Conservation (phyloP, 2,888 invertebrate species). For the Pherbina coryleti region DNA sequence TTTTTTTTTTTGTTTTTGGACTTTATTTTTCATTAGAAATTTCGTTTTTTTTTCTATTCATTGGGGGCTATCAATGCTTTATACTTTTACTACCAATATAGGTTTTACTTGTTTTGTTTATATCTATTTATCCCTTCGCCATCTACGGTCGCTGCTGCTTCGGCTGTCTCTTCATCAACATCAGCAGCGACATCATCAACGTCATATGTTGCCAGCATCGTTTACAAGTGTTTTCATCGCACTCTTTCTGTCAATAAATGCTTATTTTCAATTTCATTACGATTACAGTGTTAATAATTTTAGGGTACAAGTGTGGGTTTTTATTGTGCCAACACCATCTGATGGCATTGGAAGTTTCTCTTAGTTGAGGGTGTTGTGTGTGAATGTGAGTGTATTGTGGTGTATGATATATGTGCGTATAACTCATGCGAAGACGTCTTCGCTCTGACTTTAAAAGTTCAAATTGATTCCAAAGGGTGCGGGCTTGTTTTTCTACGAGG, state of each 20-base stretch:
- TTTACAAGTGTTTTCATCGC: not conserved
- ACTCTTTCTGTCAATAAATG: conserved; percentile 2
- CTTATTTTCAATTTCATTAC: conserved; percentile 33
- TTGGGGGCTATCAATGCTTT: not conserved
- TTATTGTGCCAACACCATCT: not conserved
- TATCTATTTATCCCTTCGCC: not conserved
- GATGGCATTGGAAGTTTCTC: not conserved
- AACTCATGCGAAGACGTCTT: not conserved
- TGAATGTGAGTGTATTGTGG: not conserved
- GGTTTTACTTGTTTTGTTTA: not conserved
- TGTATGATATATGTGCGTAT: not conserved
- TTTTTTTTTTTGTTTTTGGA: not conserved
- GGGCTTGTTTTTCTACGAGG: no score
- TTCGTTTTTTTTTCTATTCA: not conserved
- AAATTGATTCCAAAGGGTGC: not conserved
- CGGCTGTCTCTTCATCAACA: no score
- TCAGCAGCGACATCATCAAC: no score
- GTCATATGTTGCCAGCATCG: not conserved
- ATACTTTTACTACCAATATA: no score
- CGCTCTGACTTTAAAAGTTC: not conserved
- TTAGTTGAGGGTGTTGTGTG: not conserved
- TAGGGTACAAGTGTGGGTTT: not conserved
- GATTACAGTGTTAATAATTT: conserved; percentile 30
- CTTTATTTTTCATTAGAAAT: not conserved
- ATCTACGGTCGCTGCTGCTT: not conserved